These are phyloP conservation scores for Oreochromis spilurus DNA, from an alignment of 2,113 vertebrate genomes.

Conservation along the genomic window DNA sequence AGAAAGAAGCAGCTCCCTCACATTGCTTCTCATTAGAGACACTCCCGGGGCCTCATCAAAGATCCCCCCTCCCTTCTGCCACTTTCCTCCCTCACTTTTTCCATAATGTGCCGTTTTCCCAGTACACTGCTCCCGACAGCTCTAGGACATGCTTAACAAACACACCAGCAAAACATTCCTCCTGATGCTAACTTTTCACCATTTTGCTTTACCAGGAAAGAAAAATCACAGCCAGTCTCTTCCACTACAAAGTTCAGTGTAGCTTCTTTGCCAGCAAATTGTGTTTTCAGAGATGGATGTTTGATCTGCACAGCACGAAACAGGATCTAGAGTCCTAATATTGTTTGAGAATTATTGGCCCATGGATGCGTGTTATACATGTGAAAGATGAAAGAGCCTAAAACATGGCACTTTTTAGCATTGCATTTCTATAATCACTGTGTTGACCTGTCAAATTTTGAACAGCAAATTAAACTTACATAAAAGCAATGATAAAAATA, in stretches of 20 bases:
- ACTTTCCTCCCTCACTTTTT: slow-evolving; percentile 53
- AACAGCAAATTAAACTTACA: neutral
- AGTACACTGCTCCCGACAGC: slow-evolving; percentile 54
- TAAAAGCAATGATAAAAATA: neutral
- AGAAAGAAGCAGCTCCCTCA: slow-evolving; percentile 50
- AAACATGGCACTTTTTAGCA: neutral
- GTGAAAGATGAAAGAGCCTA: neutral
- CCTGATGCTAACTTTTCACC: slow-evolving; percentile 43
- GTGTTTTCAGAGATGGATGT: slow-evolving; percentile 17
- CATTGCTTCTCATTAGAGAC: slow-evolving; percentile 69
- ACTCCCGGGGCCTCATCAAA: slow-evolving; percentile 73
- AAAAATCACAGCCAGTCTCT: slow-evolving; percentile 10
- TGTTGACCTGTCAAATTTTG: neutral
- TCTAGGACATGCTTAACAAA: slow-evolving; percentile 67
- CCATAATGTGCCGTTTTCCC: slow-evolving; percentile 64
- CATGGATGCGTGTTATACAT: neutral
- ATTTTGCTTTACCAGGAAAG: slow-evolving; percentile 37
- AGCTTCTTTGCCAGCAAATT: slow-evolving; percentile 15
- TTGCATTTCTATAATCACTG: neutral
- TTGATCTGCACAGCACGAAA: slow-evolving; percentile 13
- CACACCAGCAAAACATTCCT: slow-evolving; percentile 62
- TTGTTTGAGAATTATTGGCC: neutral
- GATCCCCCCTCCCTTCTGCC: slow-evolving; percentile 42
- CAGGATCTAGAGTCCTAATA: neutral
- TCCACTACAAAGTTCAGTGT: neutral